A percentile compares a stretch with the other conserved stretches of the same genome.
Conservation (phyloP, 2,113 vertebrate genomes). For the Albula goreensis region DNA sequence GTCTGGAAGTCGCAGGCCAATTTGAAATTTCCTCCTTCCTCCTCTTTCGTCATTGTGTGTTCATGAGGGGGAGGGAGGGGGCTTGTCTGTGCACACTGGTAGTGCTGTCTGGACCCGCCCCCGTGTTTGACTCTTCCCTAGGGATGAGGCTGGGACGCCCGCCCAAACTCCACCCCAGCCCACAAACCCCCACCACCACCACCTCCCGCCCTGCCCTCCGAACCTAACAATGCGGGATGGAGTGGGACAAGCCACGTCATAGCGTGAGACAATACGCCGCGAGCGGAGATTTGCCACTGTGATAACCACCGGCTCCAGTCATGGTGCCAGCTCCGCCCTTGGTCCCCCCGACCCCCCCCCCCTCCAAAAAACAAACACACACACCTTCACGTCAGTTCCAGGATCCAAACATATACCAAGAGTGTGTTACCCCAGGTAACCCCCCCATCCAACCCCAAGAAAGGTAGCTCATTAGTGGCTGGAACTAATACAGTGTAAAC, state of each 20-base stretch:
- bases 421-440: no score
- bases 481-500: no score
- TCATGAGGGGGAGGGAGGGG: no score
- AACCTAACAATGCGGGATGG: slow-evolving; percentile 48
- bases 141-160: slow-evolving; percentile 47
- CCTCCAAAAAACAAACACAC: no score
- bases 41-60: no score
- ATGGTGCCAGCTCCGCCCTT: no score
- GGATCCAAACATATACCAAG: no score
- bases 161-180: not conserved
- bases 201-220: no score
- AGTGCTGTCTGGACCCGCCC: slow-evolving; percentile 17
- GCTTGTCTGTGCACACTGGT: not conserved
- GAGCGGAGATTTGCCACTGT: not conserved
- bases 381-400: no score
- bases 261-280: slow-evolving; percentile 31
- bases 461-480: no score
- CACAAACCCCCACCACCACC: no score
- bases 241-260: slow-evolving; percentile 32
- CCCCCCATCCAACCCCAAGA: no score
- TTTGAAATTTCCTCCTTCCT: not conserved
- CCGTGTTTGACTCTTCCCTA: not conserved
- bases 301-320: not conserved
- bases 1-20: not conserved
- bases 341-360: not conserved